Percentiles rank a stretch among this genome's conserved stretches.
Conservation (phyloP, 1,140 invertebrate species). For the Dryas iulia region DNA sequence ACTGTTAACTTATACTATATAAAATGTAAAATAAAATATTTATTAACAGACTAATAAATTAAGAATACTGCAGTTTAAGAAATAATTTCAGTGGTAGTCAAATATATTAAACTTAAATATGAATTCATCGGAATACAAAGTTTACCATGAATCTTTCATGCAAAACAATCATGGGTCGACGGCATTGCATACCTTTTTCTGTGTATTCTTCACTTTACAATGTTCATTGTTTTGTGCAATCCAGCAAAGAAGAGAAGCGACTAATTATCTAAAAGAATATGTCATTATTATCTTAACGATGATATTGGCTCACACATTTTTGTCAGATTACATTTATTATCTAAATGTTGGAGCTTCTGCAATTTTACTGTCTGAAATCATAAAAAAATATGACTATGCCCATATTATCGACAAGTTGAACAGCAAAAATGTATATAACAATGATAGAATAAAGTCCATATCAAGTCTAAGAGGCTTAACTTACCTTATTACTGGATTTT, state of each 20-base stretch:
- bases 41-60: neutral
- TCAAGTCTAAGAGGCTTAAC: constrained; percentile 86
- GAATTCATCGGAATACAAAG: constrained; percentile 63
- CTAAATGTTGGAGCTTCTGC: constrained; percentile 41
- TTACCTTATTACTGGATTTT: constrained; percentile 88
- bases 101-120: constrained; percentile 28
- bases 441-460: constrained; percentile 79
- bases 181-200: constrained; percentile 59
- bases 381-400: constrained; percentile 17
- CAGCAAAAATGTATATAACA: constrained; percentile 41
- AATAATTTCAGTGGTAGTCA: neutral
- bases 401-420: neutral
- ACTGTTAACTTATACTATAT: neutral
- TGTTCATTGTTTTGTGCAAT: constrained; percentile 49
- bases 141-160: constrained; percentile 74
- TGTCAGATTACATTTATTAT: constrained; percentile 50
- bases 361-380: constrained; percentile 50
- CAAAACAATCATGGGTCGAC: constrained; percentile 77
- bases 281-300: constrained; percentile 74
- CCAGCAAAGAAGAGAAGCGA: constrained; percentile 15
- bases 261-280: constrained; percentile 75
- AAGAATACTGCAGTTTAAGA: too few relatives aligned
- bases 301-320: constrained; percentile 77
- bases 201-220: constrained; percentile 65
- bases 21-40: neutral